Conservation (phyloP, 2,113 vertebrate species). For the Chlorodrepanis virens region DNA sequence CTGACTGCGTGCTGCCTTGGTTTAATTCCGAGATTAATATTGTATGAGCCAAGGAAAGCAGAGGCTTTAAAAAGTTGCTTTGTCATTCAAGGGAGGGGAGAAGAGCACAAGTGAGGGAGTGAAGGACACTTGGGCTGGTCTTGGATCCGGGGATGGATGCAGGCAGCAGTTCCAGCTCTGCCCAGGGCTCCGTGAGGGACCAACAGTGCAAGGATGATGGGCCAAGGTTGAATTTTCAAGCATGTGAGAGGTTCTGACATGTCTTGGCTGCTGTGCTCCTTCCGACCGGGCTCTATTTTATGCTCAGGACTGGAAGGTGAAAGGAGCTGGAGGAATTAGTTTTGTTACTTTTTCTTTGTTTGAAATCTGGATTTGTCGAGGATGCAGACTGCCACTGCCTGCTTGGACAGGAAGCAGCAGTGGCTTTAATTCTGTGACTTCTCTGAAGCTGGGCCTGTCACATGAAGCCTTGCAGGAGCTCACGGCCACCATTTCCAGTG, state of each 20-base stretch:
- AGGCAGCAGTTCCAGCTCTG: not conserved
- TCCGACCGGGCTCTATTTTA: not conserved
- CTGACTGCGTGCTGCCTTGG: not conserved
- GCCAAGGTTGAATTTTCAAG: not conserved
- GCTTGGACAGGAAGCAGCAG: not conserved
- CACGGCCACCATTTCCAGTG: not conserved
- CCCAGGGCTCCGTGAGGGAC: not conserved
- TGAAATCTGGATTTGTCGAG: conserved; percentile 1
- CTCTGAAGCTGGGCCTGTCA: not conserved
- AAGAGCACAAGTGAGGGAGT: not conserved
- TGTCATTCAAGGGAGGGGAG: not conserved
- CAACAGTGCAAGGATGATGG: fast-evolving
- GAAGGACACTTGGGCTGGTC: not conserved
- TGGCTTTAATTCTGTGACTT: not conserved
- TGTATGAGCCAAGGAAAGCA: conserved; percentile 27
- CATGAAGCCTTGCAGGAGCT: not conserved
- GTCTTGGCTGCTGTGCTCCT: not conserved
- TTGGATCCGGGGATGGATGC: not conserved
- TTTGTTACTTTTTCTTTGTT: conserved; percentile 9
- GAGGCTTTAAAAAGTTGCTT: not conserved
- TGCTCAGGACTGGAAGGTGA: not conserved
- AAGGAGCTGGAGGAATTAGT: not conserved
- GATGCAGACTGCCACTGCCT: not conserved
- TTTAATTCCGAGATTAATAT: conserved; percentile 26
- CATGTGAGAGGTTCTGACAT: not conserved